Conservation (phyloP, 2,888 invertebrate species). For the Ceramica pisi region DNA sequence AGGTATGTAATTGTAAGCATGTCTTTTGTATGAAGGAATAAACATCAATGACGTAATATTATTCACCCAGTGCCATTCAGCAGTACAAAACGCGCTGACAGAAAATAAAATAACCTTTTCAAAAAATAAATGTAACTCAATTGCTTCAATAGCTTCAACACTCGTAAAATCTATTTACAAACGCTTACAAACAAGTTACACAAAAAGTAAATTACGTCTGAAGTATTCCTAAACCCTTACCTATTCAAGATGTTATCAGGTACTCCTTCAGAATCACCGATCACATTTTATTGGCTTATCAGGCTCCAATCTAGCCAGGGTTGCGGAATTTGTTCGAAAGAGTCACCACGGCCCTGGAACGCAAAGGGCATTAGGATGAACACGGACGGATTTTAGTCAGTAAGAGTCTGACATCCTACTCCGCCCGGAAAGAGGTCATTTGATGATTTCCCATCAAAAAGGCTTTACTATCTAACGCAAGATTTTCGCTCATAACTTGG, state of each 20-base stretch:
- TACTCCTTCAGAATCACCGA: constrained; percentile 25
- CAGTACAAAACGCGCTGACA: not conserved
- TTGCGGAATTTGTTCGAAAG: no score
- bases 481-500: constrained; percentile 52
- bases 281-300: constrained; percentile 35
- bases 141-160: constrained; percentile 22
- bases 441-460: not conserved
- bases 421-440: not conserved
- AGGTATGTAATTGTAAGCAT: not conserved
- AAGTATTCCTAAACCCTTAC: constrained; percentile 38
- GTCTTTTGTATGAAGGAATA: not conserved
- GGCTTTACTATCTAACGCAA: not conserved
- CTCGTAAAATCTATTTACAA: constrained; percentile 19
- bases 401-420: no score
- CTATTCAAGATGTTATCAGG: constrained; percentile 27
- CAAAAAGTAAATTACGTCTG: constrained; percentile 35
- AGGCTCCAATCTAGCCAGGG: not conserved
- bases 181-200: constrained; percentile 27
- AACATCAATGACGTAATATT: not conserved
- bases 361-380: no score
- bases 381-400: no score
- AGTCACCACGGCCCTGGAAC: no score
- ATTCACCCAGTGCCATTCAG: not conserved
- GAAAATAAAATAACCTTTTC: constrained; percentile 21
- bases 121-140: constrained; percentile 30